These are phyloP conservation scores for Phanerotoma sp. DNA, from an alignment of 2,888 invertebrate species.

Conservation along the genomic window DNA sequence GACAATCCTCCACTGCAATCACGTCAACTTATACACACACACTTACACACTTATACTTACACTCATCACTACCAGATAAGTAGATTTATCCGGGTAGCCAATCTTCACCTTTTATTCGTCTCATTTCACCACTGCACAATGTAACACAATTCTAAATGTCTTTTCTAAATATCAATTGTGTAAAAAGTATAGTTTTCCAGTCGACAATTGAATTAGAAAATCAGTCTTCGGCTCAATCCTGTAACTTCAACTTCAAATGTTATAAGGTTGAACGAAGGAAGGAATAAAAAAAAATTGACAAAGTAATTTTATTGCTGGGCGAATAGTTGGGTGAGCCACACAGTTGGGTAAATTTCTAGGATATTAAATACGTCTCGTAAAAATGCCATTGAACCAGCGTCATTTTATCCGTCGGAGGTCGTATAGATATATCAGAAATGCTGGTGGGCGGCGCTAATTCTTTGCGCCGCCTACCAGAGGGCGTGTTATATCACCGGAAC, in stretches of 20 bases:
- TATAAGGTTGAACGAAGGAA: too few relatives aligned
- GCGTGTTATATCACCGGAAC: constrained; percentile 57
- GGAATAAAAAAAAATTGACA: background rate
- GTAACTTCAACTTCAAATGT: too few relatives aligned
- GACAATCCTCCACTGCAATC: too few relatives aligned
- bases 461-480: constrained; percentile 51
- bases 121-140: constrained; percentile 25
- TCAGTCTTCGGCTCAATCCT: too few relatives aligned
- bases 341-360: constrained; percentile 14
- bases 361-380: constrained; percentile 57
- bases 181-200: too few relatives aligned
- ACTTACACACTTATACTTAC: too few relatives aligned
- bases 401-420: constrained; percentile 49
- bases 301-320: constrained; percentile 12
- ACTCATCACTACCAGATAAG: too few relatives aligned
- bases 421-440: constrained; percentile 53
- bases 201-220: too few relatives aligned
- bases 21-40: too few relatives aligned
- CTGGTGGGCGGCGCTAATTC: constrained; percentile 30
- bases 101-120: constrained; percentile 1
- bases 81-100: constrained; percentile 4
- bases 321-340: background rate
- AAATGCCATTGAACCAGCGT: constrained; percentile 54
- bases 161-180: too few relatives aligned
- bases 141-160: background rate